Evolutionary conservation across 2,888 invertebrate genomes (phyloP), one percentile per base, ranked within the genome.

Genomic region (Limenitis camilla): DNA sequence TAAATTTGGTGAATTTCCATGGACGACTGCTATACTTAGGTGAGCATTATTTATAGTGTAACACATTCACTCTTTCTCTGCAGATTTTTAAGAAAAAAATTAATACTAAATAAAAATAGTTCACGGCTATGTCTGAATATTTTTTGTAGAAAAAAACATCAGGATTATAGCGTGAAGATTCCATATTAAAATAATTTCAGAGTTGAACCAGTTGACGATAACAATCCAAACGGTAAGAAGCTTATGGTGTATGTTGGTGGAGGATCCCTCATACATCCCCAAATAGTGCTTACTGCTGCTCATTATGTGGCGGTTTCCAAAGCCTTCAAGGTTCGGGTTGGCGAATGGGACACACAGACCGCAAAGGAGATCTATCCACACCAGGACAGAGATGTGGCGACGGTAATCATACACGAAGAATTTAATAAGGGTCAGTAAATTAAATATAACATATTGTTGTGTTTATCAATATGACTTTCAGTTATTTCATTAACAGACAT

Each of bases 1-100:
- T 4, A 90, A 92, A 66, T 93, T 91, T 60, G 93, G 91, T 0
- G 93, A 94, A 74, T 93, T 93, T 68, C 93, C 93, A 0, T 94
- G 93, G 94, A 92, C 93, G 91, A 90, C 92, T 0, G 93, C 92
- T 0, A 76, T 93, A 42, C 70, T 92, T 49, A 80, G 71, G 72
- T 72, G 55, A 58, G 64, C 44, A 28, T 28, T 40, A 28, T n/a
- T 9, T 19, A 11, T 10, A n/a, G n/a, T n/a, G n/a, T n/a, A n/a
- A n/a, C n/a, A n/a, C n/a, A n/a, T n/a, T n/a, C n/a, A n/a, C n/a
- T n/a, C n/a, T n/a, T n/a, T n/a, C 8, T 27, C 35, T 5, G 2
- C 7, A 28, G 47, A n/a, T n/a, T n/a, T n/a, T n/a, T n/a, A n/a
- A n/a, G n/a, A n/a, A n/a, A n/a, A n/a, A n/a, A n/a, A n/a, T n/a